Conservation (phyloP, 2,113 vertebrate species). For the Oxyura jamaicensis region DNA sequence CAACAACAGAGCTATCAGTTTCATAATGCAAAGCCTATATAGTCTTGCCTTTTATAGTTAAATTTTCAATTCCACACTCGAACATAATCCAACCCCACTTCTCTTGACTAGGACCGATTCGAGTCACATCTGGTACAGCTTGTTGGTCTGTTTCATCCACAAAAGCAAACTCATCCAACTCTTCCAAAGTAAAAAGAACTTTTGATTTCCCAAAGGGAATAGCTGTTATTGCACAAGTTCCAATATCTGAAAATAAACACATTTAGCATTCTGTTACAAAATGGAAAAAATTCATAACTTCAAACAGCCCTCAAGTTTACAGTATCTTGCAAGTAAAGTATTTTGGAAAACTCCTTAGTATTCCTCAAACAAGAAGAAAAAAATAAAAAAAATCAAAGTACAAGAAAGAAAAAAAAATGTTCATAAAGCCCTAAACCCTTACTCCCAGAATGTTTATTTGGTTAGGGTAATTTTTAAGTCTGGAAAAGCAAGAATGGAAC, state of each 20-base stretch:
- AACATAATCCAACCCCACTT: slow-evolving; percentile 99
- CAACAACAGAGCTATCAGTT: neutral
- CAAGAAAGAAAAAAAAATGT: rapidly evolving
- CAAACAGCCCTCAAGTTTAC: neutral
- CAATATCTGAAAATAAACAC: slow-evolving; percentile 83
- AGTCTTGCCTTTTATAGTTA: slow-evolving; percentile 92
- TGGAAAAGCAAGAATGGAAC: rapidly evolving
- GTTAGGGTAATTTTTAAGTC: neutral
- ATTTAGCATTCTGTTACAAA: neutral
- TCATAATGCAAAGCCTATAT: neutral
- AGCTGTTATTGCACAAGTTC: slow-evolving; percentile 94
- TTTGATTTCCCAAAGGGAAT: slow-evolving; percentile 99
- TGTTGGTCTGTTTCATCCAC: slow-evolving; percentile 92
- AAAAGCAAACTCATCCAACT: slow-evolving; percentile 92
- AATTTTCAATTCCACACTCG: slow-evolving; percentile 97
- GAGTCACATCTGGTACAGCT: slow-evolving; percentile 80
- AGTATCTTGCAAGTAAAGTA: neutral
- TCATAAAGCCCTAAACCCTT: neutral
- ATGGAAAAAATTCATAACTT: neutral
- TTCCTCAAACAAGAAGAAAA: neutral
- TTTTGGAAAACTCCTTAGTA: neutral
- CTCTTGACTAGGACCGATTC: slow-evolving; percentile 85
- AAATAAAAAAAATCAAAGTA: neutral
- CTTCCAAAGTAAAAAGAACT: slow-evolving; percentile 97
- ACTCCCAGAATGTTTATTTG: neutral